Evolutionary conservation across 1,140 invertebrate genomes (phyloP).

Genomic region (Zaprionus tsacasi): DNA sequence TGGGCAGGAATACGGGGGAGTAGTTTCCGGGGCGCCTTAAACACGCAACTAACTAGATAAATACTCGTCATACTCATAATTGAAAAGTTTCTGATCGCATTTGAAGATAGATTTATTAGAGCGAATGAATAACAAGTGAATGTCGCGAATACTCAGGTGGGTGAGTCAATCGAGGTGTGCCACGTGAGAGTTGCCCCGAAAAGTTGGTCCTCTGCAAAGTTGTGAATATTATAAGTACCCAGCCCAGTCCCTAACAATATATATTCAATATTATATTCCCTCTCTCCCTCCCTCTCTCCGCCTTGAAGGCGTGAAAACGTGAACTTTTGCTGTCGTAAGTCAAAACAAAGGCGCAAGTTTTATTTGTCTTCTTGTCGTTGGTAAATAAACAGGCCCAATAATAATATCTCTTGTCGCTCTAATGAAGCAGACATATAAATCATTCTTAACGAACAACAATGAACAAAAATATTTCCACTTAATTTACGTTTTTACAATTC

Average conservation of each 20-base stretch:
- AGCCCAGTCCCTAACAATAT: not conserved
- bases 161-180: slow-evolving; percentile 15
- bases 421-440: slow-evolving; percentile 52
- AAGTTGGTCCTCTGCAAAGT: slow-evolving; percentile 35
- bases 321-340: slow-evolving; percentile 36
- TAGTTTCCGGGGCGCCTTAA: slow-evolving; percentile 19
- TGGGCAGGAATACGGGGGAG: not conserved
- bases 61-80: slow-evolving; percentile 14
- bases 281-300: not conserved
- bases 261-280: slow-evolving; percentile 2
- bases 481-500: slow-evolving; percentile 2
- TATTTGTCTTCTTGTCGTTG: slow-evolving; percentile 40
- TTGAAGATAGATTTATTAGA: slow-evolving; percentile 4
- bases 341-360: slow-evolving; percentile 27
- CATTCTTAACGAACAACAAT: slow-evolving; percentile 4
- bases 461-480: slow-evolving; percentile 23
- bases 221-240: slow-evolving; percentile 2
- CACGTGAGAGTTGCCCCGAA: no score
- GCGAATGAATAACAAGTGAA: slow-evolving; percentile 3
- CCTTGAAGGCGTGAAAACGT: slow-evolving; percentile 12
- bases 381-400: slow-evolving; percentile 47
- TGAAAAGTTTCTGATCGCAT: slow-evolving; percentile 29
- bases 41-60: slow-evolving; percentile 15
- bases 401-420: slow-evolving; percentile 37
- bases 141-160: slow-evolving; percentile 8